A percentile compares a stretch with the other conserved stretches of the same genome.
Conservation (phyloP, 1,140 invertebrate species). For the Ectropis grisescens region DNA sequence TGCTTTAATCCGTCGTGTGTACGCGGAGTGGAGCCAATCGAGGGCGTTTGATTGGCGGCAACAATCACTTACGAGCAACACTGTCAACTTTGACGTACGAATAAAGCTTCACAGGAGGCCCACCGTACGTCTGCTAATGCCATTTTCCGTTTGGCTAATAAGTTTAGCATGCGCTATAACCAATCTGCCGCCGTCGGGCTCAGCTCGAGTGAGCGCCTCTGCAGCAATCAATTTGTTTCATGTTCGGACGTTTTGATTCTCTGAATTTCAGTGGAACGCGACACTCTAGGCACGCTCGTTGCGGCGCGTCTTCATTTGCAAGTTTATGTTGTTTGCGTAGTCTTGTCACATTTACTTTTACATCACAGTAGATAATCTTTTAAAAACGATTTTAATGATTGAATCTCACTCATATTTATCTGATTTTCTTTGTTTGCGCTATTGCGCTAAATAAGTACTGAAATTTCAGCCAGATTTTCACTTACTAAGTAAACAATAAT, state of each 20-base stretch:
- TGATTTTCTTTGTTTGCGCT: too few relatives aligned
- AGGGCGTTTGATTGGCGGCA: constrained; percentile 56
- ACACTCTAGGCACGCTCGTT: constrained; percentile 23
- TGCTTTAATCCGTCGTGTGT: constrained; percentile 21
- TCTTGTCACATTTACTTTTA: constrained; percentile 13
- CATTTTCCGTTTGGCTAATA: constrained; percentile 66
- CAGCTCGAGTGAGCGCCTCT: constrained; percentile 19
- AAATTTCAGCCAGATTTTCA: too few relatives aligned
- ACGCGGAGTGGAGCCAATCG: constrained; percentile 29
- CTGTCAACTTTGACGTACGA: constrained; percentile 52
- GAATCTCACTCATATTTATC: too few relatives aligned
- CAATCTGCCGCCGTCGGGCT: constrained; percentile 47
- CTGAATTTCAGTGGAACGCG: constrained; percentile 29
- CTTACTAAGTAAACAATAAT: too few relatives aligned
- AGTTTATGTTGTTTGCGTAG: constrained; percentile 25
- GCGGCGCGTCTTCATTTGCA: constrained; percentile 34
- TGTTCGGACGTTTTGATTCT: constrained; percentile 59
- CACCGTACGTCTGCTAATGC: constrained; percentile 50
- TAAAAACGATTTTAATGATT: too few relatives aligned
- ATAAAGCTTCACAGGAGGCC: constrained; percentile 49
- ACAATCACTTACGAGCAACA: constrained; percentile 52
- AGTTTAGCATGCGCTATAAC: constrained; percentile 66
- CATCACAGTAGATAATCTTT: too few relatives aligned
- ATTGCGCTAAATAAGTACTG: too few relatives aligned
- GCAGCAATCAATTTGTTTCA: constrained; percentile 62